Evolutionary conservation across 2,888 invertebrate species (phyloP), one percentile per base, ranked within the genome.

Genomic region (Acleris laterana): DNA sequence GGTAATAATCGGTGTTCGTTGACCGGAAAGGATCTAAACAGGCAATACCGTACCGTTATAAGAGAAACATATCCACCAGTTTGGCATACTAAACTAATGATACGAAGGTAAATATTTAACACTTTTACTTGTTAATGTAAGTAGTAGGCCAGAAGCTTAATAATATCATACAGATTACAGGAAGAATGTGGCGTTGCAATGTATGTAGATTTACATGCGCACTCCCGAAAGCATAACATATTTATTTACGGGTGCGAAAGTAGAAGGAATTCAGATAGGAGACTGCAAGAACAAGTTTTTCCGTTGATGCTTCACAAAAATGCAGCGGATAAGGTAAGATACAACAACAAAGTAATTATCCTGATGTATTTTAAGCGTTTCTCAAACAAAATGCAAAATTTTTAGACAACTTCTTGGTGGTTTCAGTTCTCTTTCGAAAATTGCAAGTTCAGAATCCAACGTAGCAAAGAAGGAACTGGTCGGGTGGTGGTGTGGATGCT

Each of bases 161-260:
- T 62, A 66, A 60, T 63, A 74, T 75, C 22, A 80, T 81, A 63
- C 78, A 96, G 97, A 89, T 94, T 98, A 83, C 95, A 97, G 88
- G 97, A 98, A 86, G 98, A 97, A 92, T 96, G 97, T 85, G 97
- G 97, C 28, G 96, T 98, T 62, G 96, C 96, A 57, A 95, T 98
- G 94, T 98, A 97, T 85, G 96, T 98, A 84, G 98, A 98, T 90
- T 94, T 98, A 77, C 98, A 98, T 86, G 98, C 98, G 44, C 99
- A 99, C 92, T 99, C 99, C 25, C 94, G 98, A 71, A 96, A 96
- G 84, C 98, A 98, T 89, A 99, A 99, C 86, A 96, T 98, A 79
- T 99, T 99, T 87, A 96, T 99, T 80, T 99, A 98, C 84, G 99
- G 99, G 74, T 99, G 99, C 89, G 98, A 98, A 93, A 97, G 96